Base-by-base conservation (phyloP, 2,797 vertebrate species). In the Pelodytes ibericus region DNA sequence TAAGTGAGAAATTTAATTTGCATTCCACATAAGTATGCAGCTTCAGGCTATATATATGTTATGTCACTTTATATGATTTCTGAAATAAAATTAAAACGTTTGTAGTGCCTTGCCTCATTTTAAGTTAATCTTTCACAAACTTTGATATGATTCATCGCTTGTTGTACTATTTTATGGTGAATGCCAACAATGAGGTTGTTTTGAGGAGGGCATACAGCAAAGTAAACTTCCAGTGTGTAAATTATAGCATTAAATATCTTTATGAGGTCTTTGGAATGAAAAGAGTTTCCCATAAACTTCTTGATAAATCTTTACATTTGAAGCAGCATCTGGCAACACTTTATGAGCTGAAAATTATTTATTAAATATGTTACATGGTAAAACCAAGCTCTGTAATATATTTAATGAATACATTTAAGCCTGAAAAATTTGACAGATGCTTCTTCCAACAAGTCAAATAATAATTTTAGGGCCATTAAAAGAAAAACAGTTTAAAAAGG, bases 401-500 rank as follows among this genome's bases (percentile, higher is more conserved):
- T 57, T 77, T 57, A 71, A 71, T 71, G 71, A 77, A 70, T 77
- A 71, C 71, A 71, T 63, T 63, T 71, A 30, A 57, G 47, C 74
- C 22, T 44, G 11, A 25, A 44, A 69, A 63, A 26, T 61, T 77
- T 71, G 66, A 30, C 74, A 77, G 67, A 56, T 77, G 74, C 67
- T 71, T 70, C 18, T 58, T 64, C 20, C 49, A 75, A 61, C 44
- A 62, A 29, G 30, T 31, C 44, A 62, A 30, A 7, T 56, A 18
- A 61, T 70, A 56, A 61, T 56, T 39, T 41, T 11, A 53, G 41
- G 18, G 41, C 47, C 18, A 39, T 13, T 63, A 57, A 39, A 71
- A 61, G 30, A 30, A 62, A 47, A n/a, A n/a, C 13, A 51, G 15
- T 6, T 60, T 49, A 24, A 61, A 18, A 24, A 53, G 20, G 49